Percentiles rank a stretch among this genome's conserved stretches.
Conservation (phyloP, 2,113 vertebrate species). For the Pheucticus melanocephalus region DNA sequence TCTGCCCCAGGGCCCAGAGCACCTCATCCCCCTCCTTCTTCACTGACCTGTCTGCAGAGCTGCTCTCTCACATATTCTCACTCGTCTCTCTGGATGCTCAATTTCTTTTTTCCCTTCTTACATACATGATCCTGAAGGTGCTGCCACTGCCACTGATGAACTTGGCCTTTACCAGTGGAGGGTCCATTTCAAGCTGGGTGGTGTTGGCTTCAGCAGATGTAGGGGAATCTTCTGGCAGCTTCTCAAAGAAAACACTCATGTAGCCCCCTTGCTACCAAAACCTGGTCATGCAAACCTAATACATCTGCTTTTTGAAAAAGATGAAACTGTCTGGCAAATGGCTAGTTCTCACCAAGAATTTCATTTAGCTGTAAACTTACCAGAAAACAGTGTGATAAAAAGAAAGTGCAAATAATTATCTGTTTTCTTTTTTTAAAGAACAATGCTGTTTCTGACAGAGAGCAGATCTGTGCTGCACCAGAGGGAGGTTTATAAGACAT, state of each 20-base stretch:
- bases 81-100: neutral
- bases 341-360: neutral
- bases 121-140: neutral
- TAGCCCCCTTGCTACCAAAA: accelerated
- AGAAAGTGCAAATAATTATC: neutral
- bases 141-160: neutral
- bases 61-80: neutral
- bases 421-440: neutral
- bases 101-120: neutral
- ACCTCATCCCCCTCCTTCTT: neutral
- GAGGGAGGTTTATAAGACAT: neutral
- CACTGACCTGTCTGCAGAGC: neutral
- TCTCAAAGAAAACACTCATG: neutral
- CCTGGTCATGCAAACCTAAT: neutral
- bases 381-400: neutral
- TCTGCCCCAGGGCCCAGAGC: neutral
- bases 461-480: neutral
- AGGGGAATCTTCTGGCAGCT: neutral
- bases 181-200: too few relatives aligned
- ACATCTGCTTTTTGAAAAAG: neutral
- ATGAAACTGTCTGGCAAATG: neutral
- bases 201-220: neutral
- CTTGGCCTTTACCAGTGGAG: neutral
- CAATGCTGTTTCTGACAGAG: neutral
- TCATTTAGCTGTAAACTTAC: neutral